These are phyloP conservation scores for Saturnia pavonia DNA, from an alignment of 2,888 invertebrate genomes.

Conservation along the genomic window DNA sequence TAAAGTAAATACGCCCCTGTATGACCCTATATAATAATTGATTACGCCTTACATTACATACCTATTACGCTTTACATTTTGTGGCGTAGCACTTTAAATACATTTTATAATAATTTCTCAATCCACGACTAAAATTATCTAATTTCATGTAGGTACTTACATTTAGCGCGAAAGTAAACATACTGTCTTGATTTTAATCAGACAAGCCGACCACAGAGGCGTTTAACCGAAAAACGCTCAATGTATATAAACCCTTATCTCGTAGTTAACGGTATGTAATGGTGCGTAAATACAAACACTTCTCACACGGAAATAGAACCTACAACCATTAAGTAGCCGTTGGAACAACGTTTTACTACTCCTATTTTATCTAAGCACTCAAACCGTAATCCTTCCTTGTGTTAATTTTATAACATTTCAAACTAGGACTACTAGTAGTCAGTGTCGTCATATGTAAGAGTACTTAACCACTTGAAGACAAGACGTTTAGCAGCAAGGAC, in stretches of 20 bases:
- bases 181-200: background rate
- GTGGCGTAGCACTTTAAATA: too few relatives aligned
- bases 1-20: too few relatives aligned
- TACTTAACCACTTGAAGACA: too few relatives aligned
- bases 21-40: too few relatives aligned
- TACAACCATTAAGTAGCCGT: constrained; percentile 31
- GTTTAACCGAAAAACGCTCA: constrained; percentile 9
- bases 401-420: too few relatives aligned
- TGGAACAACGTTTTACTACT: constrained; percentile 15
- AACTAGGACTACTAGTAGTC: too few relatives aligned
- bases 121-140: too few relatives aligned
- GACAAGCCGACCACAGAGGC: background rate
- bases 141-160: background rate
- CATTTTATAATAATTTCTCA: too few relatives aligned
- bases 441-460: too few relatives aligned
- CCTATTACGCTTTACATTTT: too few relatives aligned
- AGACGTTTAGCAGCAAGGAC: too few relatives aligned
- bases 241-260: constrained; percentile 41
- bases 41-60: too few relatives aligned
- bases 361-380: constrained; percentile 13
- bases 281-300: constrained; percentile 50
- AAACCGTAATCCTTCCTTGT: background rate
- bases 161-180: background rate
- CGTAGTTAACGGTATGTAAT: constrained; percentile 45
- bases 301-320: constrained; percentile 50